phyloP scores from a whole-genome alignment of 1,140 invertebrate species.

The Drosophila biarmipes region DNA sequence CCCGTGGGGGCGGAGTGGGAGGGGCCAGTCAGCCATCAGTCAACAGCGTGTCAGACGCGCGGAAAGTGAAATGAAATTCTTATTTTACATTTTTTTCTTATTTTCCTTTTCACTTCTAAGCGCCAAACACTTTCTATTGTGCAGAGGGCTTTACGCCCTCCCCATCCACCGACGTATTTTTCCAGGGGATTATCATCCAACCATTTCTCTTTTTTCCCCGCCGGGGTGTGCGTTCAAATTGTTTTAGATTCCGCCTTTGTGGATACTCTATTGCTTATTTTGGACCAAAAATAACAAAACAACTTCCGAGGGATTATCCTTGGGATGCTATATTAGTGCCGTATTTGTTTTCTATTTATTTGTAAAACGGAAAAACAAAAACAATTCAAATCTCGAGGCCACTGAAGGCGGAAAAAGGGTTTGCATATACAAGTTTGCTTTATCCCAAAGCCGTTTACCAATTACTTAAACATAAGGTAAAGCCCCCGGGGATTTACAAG shows the following conservation, averaged over 20 bases:
- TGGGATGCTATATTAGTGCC: conserved; percentile 46
- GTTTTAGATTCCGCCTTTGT: conserved; percentile 60
- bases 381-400: conserved; percentile 39
- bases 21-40: conserved; percentile 38
- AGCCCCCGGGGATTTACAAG: conserved; percentile 68
- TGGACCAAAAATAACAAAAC: conserved; percentile 25
- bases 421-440: conserved; percentile 20
- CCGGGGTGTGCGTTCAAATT: conserved; percentile 45
- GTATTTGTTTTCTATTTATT: conserved; percentile 57
- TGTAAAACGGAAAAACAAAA: conserved; percentile 29
- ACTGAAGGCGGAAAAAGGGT: conserved; percentile 47
- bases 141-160: conserved; percentile 8
- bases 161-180: conserved; percentile 33
- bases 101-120: conserved; percentile 27
- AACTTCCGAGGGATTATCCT: conserved; percentile 67
- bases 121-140: conserved; percentile 72
- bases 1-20: background rate
- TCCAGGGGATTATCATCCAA: conserved; percentile 63
- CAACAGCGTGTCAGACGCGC: conserved; percentile 44
- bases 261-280: conserved; percentile 47
- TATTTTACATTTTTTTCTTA: conserved; percentile 33
- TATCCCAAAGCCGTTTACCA: conserved; percentile 67
- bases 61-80: conserved; percentile 75
- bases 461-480: conserved; percentile 80
- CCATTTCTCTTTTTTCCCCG: conserved; percentile 19